Percentiles rank a stretch among this genome's conserved stretches.
phyloP scores from a whole-genome alignment of 2,113 vertebrate genomes.

The Dromaius novaehollandiae region DNA sequence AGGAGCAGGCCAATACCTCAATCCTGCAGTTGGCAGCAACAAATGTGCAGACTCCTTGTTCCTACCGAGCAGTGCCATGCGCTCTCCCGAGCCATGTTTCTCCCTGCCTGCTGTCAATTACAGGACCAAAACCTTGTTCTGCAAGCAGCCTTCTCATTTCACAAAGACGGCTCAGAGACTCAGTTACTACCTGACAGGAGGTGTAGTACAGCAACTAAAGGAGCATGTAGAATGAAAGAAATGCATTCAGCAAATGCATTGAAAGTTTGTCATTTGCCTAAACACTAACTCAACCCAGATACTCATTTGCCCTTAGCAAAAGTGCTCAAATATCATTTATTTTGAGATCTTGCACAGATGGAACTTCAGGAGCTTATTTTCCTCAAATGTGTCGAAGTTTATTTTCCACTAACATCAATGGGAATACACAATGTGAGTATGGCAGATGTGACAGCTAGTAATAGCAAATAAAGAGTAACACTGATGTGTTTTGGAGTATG shows the following conservation, averaged over 20 bases:
- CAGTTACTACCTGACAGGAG: background rate
- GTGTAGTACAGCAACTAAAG: background rate
- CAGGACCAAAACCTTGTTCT: background rate
- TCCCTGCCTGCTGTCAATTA: background rate
- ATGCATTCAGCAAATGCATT: background rate
- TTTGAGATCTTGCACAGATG: background rate
- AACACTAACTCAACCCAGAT: background rate
- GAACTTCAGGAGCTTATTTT: background rate
- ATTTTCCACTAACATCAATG: background rate
- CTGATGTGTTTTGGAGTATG: fast-evolving
- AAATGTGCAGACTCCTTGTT: background rate
- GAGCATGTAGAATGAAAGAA: fast-evolving
- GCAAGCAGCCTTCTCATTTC: background rate
- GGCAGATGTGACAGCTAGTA: background rate
- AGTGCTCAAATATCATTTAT: background rate
- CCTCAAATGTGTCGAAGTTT: fast-evolving
- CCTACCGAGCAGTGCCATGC: fast-evolving
- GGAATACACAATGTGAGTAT: fast-evolving
- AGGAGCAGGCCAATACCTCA: background rate
- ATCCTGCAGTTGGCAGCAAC: background rate
- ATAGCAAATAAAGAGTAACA: background rate
- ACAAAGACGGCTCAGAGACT: fast-evolving
- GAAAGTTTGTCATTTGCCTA: fast-evolving
- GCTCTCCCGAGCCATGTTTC: background rate
- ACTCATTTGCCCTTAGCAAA: background rate